Base-by-base conservation (phyloP, 2,888 invertebrate species). In the Microctonus aethiopoides region DNA sequence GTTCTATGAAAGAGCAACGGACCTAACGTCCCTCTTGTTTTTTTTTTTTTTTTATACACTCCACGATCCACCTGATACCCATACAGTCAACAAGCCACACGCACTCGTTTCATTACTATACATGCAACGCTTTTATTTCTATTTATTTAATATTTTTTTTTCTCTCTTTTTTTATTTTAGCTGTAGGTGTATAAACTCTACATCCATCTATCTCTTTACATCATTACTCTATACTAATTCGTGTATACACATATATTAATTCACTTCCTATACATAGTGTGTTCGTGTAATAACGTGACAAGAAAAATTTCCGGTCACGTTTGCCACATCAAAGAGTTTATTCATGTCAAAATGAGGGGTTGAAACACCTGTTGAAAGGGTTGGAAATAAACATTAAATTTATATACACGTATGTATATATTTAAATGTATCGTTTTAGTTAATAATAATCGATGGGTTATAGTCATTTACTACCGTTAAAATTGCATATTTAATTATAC, bases 1-100 rank as follows among this genome's bases (percentile, higher is more conserved):
- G 29, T 65, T 32, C 69, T 69, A n/a, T 39, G 11, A 13, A 75
- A 74, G 74, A 65, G 71, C 72, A 78, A 78, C 74, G 74, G 75
- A 70, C 68, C 67, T 52, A 34, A 70, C 65, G 52, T 72, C 62
- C 68, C 70, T 68, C 69, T 66, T 67, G 54, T 68, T 71, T 20
- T 10, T 20, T 60, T n/a, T n/a, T 71, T n/a, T 20, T 10, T 20
- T 52, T n/a, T n/a, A n/a, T n/a, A 56, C 69, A 72, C n/a, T 6
- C n/a, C 39, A 39, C n/a, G 13, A 39, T 39, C 74, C 81, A 80
- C 82, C 82, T 83, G 82, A 81, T 79, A 76, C 78, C 77, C 72
- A 73, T 20, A 72, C 56, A 67, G 65, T 51, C n/a, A 41, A 67
- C 59, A 61, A 72, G 72, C 71, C 68, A 75, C 61, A 34, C 68